Percentiles rank a stretch among this genome's conserved stretches.
phyloP scores from a whole-genome alignment of 2,113 vertebrate species.

The Sander lucioperca region DNA sequence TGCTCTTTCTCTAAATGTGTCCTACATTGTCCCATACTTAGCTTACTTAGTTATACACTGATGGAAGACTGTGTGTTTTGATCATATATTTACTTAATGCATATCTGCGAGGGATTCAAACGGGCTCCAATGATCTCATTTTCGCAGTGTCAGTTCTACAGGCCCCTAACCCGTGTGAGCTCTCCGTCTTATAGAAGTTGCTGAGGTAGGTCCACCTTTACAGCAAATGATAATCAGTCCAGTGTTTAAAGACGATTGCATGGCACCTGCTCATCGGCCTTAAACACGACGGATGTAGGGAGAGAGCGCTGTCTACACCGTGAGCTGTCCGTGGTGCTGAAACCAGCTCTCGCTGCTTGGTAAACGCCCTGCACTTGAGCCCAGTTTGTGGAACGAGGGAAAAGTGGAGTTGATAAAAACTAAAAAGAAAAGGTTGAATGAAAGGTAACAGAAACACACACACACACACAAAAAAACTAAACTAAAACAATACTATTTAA shows the following conservation, averaged over 20 bases:
- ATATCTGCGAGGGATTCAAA: not conserved
- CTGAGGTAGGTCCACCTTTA: constrained; percentile 4
- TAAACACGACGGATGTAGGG: not conserved
- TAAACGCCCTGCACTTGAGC: constrained; percentile 78
- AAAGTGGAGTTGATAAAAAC: not conserved
- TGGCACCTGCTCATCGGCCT: constrained; percentile 11
- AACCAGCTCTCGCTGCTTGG: constrained; percentile 59
- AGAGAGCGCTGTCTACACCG: constrained; percentile 36
- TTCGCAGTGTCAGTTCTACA: constrained; percentile 2
- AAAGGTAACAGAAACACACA: not conserved
- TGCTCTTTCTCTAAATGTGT: constrained; percentile 57
- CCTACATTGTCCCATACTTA: constrained; percentile 31
- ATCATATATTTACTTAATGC: not conserved
- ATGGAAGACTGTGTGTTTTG: not conserved
- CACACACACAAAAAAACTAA: no score
- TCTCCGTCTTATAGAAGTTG: not conserved
- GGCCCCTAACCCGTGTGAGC: constrained; percentile 3
- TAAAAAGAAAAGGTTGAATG: not conserved
- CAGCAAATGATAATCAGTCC: not conserved
- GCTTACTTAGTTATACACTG: not conserved
- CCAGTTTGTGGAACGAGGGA: constrained; percentile 34
- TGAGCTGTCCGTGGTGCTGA: constrained; percentile 79
- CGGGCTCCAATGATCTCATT: not conserved
- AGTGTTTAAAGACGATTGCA: not conserved
- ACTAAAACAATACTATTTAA: no score